Evolutionary conservation across 2,888 invertebrate genomes (phyloP).

Genomic region (Tenthredo livida): DNA sequence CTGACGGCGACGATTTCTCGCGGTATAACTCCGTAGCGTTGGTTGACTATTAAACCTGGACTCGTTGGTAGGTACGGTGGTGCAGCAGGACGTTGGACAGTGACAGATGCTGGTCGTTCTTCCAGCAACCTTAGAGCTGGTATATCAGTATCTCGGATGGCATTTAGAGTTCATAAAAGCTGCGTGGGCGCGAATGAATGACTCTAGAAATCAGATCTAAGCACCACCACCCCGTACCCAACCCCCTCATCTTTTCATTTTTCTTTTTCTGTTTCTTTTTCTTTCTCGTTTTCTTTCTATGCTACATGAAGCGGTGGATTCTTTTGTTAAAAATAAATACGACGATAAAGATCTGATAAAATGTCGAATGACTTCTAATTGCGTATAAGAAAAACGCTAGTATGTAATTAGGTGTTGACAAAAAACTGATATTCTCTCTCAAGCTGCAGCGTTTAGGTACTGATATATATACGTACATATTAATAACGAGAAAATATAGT

Average conservation of each 20-base stretch:
- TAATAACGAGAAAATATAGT: no score
- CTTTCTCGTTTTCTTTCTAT: no score
- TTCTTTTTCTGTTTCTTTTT: no score
- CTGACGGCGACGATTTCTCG: conserved; percentile 30
- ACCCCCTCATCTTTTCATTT: not conserved
- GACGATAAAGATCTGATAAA: not conserved
- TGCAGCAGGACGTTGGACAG: not conserved
- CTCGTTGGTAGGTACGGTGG: no score
- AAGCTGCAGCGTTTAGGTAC: not conserved
- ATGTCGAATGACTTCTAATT: no score
- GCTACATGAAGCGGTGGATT: not conserved
- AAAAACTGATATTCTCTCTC: no score
- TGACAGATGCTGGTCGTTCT: conserved; percentile 29
- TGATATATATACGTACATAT: no score
- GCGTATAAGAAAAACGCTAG: no score
- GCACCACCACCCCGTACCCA: not conserved
- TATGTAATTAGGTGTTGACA: no score
- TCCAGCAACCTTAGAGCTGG: conserved; percentile 8
- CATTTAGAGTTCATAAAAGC: conserved; percentile 31
- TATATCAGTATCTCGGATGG: conserved; percentile 37
- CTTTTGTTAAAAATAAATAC: not conserved
- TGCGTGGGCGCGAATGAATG: conserved; percentile 35
- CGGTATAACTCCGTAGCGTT: not conserved
- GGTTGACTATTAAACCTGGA: not conserved
- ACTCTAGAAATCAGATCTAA: conserved; percentile 35